Base-by-base conservation (phyloP, 2,888 invertebrate genomes). In the Agrochola lota region DNA sequence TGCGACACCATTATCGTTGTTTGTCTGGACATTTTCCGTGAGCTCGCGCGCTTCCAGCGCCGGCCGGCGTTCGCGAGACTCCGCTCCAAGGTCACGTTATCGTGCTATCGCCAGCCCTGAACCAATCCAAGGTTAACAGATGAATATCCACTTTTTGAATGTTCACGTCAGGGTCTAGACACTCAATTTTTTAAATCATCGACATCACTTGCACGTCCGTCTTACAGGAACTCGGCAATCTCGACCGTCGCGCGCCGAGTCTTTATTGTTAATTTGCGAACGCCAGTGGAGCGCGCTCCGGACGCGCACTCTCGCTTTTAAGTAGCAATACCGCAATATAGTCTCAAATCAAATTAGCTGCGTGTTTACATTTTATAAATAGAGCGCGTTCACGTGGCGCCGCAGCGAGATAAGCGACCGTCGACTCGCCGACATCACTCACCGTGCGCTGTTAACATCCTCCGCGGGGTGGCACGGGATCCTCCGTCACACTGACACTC, bases 381-480 rank as follows among this genome's bases (percentile, higher is more conserved):
- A 95, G 95, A 95, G 95, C 93, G 92, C 91, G 93, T 95, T 96
- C 96, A 96, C 96, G 96, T 96, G 96, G 96, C 94, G 94, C 94
- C 92, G 90, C 86, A 89, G 87, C 88, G 90, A 93, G 95, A 95
- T 94, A 95, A 95, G 94, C 90, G 93, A 90, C 89, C 92, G 91
- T 89, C 91, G 91, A 91, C 91, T 91, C 88, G 89, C 87, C 90
- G 90, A 88, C 90, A 91, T 92, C 94, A 96, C 96, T 96, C 94
- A 96, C 96, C 96, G 96, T 96, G 95, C 93, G 96, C 96, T 96
- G 96, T 95, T 96, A 96, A 96, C 96, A 96, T 96, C 96, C 96
- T 96, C 96, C 94, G 96, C 94, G 94, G 92, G 92, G 90, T 93
- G 93, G 90, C 91, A 93, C 94, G 87, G 94, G 95, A 92, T 95